Conservation (phyloP, 2,797 vertebrate genomes). For the Tolypeutes matacus region DNA sequence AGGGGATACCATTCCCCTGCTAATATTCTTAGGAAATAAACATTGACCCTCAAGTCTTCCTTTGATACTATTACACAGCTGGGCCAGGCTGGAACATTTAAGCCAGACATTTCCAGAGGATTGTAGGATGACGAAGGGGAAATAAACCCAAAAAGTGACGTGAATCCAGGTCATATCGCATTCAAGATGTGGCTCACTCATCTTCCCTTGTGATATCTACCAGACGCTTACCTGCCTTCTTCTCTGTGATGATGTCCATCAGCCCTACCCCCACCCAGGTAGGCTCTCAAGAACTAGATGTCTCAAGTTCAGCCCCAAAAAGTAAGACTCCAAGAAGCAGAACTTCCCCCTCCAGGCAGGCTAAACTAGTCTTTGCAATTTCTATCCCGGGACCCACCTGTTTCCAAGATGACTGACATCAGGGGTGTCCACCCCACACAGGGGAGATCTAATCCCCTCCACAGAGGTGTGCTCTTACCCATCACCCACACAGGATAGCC, state of each 20-base stretch:
- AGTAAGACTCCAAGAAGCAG: background rate
- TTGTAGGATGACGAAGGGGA: background rate
- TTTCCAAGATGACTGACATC: background rate
- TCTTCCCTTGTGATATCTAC: slow-evolving; percentile 7
- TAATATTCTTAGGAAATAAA: background rate
- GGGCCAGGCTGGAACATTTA: background rate
- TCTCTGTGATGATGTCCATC: background rate
- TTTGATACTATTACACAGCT: slow-evolving; percentile 10
- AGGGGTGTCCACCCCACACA: background rate
- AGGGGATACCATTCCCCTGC: background rate
- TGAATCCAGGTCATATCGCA: slow-evolving; percentile 32
- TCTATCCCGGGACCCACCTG: background rate
- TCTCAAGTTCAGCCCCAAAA: background rate
- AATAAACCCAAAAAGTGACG: slow-evolving; percentile 16
- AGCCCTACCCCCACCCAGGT: background rate
- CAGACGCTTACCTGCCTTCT: background rate
- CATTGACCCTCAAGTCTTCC: background rate
- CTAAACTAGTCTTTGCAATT: slow-evolving; percentile 5
- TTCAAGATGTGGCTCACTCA: background rate
- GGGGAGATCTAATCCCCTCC: background rate
- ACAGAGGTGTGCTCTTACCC: background rate
- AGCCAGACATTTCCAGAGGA: slow-evolving; percentile 9
- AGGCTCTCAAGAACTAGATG: background rate
- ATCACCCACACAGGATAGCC: background rate
- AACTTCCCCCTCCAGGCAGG: background rate